These are phyloP conservation scores for Sphenopsis melanotis DNA, from an alignment of 2,797 vertebrate species.

Conservation along the genomic window DNA sequence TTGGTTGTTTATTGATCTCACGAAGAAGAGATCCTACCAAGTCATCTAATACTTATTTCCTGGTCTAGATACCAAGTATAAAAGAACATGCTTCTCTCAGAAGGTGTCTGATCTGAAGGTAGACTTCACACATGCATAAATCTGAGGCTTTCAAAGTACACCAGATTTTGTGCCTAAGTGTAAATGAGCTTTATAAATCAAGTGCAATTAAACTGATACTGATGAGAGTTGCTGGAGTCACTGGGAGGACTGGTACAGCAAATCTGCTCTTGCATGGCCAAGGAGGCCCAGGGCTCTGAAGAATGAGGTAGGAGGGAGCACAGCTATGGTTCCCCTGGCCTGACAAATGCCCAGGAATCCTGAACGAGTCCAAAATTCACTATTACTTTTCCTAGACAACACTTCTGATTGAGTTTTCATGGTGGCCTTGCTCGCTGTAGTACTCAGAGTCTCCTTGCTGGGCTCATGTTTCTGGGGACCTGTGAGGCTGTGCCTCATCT, in stretches of 20 bases:
- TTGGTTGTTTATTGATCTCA: background rate
- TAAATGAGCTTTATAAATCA: background rate
- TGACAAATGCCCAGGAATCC: background rate
- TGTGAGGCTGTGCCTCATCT: background rate
- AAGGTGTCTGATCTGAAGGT: background rate
- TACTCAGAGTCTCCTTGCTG: background rate
- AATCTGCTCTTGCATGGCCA: background rate
- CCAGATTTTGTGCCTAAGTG: background rate
- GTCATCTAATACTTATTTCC: background rate
- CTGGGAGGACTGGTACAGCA: background rate
- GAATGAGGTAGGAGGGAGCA: accelerated
- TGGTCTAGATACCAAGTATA: background rate
- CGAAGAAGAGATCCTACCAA: background rate
- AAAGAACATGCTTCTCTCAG: background rate
- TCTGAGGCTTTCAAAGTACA: background rate
- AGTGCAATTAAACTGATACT: background rate
- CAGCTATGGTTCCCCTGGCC: background rate
- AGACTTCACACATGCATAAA: background rate
- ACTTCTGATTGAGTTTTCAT: background rate
- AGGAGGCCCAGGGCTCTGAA: background rate
- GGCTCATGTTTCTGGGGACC: background rate
- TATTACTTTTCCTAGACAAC: background rate
- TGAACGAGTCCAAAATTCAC: background rate
- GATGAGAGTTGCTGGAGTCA: background rate
- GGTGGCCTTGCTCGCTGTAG: accelerated